Percentiles rank a stretch among this genome's conserved stretches.
These are phyloP conservation scores for Piscicola geometra DNA, from an alignment of 2,888 invertebrate species.

Conservation along the genomic window DNA sequence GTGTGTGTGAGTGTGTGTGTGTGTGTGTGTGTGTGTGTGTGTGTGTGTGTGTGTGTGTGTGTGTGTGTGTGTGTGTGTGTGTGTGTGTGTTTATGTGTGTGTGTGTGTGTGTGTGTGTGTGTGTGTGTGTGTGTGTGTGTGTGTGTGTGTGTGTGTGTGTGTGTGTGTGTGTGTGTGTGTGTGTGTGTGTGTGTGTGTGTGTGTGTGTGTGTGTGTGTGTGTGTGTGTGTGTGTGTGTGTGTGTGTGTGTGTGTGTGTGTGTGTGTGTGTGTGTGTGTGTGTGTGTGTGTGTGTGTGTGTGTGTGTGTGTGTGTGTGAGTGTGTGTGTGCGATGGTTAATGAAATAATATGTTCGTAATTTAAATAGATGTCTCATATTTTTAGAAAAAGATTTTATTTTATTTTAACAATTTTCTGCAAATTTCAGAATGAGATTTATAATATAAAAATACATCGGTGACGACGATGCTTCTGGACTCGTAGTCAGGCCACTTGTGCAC, in stretches of 20 bases:
- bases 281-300: constrained; percentile 4
- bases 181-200: constrained; percentile 4
- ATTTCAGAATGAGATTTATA: too few species aligned
- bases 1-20: too few species aligned
- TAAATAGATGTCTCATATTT: too few species aligned
- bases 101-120: not conserved
- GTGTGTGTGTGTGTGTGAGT: constrained; percentile 1
- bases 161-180: constrained; percentile 4
- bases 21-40: too few species aligned
- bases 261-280: constrained; percentile 4
- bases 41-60: too few species aligned
- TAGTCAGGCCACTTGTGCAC: too few species aligned
- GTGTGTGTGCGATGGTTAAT: not conserved
- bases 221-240: constrained; percentile 4
- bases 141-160: not conserved
- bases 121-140: not conserved
- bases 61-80: not conserved
- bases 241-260: constrained; percentile 5
- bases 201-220: constrained; percentile 4
- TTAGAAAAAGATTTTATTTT: too few species aligned
- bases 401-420: too few species aligned
- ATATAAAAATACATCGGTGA: too few species aligned
- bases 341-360: not conserved
- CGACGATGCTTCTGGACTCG: too few species aligned
- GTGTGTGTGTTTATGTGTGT: not conserved